Base-by-base conservation (phyloP, 2,888 invertebrate genomes). In the Drosophila tripunctata region DNA sequence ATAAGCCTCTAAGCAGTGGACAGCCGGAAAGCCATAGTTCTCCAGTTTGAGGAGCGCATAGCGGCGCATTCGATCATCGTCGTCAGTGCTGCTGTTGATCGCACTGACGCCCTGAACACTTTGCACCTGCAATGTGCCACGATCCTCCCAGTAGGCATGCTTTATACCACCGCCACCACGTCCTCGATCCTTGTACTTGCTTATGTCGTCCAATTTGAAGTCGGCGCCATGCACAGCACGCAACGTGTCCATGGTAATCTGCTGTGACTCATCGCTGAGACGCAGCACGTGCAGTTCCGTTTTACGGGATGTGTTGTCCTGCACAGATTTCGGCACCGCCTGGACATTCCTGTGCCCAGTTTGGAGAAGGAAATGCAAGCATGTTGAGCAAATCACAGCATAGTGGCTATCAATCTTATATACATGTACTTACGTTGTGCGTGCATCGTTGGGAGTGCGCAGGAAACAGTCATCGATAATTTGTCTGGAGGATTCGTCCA, bases 221-320 rank as follows among this genome's bases (percentile, higher is more conserved):
- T 93, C 95, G 63, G 94, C 92, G n/a, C 96, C 96, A 91, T 96
- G 95, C 69, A 96, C 94, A 74, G 93, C 93, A 67, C 94, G 94
- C 48, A 96, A 90, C 2, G 96, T 96, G 68, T 96, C 95, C 91
- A 95, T 93, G 33, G 96, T 93, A 79, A 94, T 92, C 87, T 94
- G 94, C 87, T 96, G 95, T 2, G 95, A 94, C 77, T 94, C 94
- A 22, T 95, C 93, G 45, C 93, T 93, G 17, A 96, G 91, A 4
- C 94, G 93, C 41, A 96, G 91, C 4, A 94, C 94, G 85, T 96
- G 96, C 91, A 96, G 92, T 91, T 96, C 96, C 66, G 95, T 95
- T 90, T 95, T 95, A 1, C 95, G 93, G 4, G 92, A 90, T 24
- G 92, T 92, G 62, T 91, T 92, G 4, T 93, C 92, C 67, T 92